Percentiles rank a stretch among this genome's conserved stretches.
These are phyloP conservation scores for Pangasianodon gigas DNA, from an alignment of 2,113 vertebrate genomes.

Conservation along the genomic window DNA sequence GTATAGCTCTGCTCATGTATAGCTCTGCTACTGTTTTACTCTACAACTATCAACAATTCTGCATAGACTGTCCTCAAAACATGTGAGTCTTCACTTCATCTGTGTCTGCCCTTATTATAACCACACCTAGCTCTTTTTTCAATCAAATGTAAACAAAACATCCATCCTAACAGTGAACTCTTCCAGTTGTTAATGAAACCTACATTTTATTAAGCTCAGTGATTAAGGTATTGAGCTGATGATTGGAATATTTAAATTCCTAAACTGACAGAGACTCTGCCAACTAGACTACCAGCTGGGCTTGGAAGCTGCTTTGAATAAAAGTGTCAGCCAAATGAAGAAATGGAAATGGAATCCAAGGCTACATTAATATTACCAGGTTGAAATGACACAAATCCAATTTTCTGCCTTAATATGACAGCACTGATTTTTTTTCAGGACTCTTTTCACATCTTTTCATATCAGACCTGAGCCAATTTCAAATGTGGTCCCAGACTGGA, in stretches of 20 bases:
- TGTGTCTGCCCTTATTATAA: not conserved
- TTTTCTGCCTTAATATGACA: not conserved
- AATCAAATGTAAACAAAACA: not conserved
- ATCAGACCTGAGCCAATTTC: not conserved
- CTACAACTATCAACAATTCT: not conserved
- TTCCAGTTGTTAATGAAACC: not conserved
- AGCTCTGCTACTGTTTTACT: too few species aligned
- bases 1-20: not conserved
- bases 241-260: not conserved
- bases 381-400: not conserved
- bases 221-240: not conserved
- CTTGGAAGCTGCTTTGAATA: not conserved
- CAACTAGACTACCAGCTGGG: not conserved
- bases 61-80: not conserved
- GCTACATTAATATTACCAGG: not conserved
- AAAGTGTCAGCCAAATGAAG: not conserved
- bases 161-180: not conserved
- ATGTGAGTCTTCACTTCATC: not conserved
- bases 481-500: not conserved
- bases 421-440: not conserved
- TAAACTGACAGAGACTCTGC: not conserved
- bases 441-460: not conserved
- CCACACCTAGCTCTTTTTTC: not conserved
- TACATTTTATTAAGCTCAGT: not conserved
- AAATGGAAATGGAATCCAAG: not conserved